phyloP scores from a whole-genome alignment of 2,888 invertebrate genomes.

The Microchrysa polita region DNA sequence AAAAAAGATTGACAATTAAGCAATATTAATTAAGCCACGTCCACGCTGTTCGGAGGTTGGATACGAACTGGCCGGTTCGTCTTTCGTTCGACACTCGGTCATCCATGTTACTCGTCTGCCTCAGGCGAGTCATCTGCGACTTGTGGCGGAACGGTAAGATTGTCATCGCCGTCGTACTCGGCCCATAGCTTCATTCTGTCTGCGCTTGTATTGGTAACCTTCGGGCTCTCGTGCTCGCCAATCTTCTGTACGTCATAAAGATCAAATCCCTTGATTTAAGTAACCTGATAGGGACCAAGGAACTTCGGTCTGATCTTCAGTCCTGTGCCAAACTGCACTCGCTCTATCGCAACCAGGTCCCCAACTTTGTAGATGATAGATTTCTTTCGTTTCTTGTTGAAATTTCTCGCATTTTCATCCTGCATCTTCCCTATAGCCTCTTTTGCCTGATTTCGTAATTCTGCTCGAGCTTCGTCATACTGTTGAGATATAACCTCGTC shows the following conservation, averaged over 20 bases:
- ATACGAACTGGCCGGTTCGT: neutral
- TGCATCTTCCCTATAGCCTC: no score
- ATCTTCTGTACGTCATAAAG: slow-evolving; percentile 55
- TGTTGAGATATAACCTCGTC: neutral
- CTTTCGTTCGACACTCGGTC: neutral
- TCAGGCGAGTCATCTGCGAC: neutral
- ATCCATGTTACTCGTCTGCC: neutral
- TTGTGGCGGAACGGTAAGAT: neutral
- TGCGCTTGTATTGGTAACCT: slow-evolving; percentile 53
- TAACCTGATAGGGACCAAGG: no score
- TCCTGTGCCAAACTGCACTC: no score
- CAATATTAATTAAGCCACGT: no score
- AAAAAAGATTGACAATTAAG: no score
- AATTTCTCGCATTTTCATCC: no score
- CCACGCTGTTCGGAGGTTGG: no score
- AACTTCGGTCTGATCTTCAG: no score
- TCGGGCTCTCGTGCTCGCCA: slow-evolving; percentile 54
- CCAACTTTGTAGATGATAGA: no score
- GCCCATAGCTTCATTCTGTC: slow-evolving; percentile 53
- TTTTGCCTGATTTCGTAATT: neutral
- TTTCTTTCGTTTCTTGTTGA: no score
- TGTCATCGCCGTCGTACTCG: no score
- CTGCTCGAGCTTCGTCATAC: neutral
- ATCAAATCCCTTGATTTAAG: slow-evolving; percentile 45
- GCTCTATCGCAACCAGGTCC: no score